Base-by-base conservation (phyloP, 2,888 invertebrate species). In the Drosophila villosipedis region DNA sequence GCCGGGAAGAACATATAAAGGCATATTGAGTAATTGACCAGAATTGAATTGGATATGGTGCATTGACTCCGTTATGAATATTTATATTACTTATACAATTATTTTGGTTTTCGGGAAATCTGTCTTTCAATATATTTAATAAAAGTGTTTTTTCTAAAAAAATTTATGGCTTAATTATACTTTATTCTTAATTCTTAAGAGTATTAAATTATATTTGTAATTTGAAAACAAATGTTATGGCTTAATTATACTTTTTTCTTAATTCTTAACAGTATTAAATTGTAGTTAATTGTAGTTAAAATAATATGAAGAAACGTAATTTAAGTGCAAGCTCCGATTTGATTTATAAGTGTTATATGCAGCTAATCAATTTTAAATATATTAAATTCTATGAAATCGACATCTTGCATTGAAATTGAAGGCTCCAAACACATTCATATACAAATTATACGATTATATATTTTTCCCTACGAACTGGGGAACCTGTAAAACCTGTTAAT, bases 401-500 rank as follows among this genome's bases (percentile, higher is more conserved):
- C 22, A 33, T 4, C 2, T 53, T 30, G 47, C 19, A 30, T 14
- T 22, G 19, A 2, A 66, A 55, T n/a, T 39, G 16, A 31, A 22
- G 28, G 9, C 49, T 66, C 16, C 16, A n/a, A 25, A 14, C 37
- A 25, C 25, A 59, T 37, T 64, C 47, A 28, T 19, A 16, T 49
- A 49, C 6, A 37, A 16, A 12, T 43, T 28, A 31, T 25, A 35
- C 25, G 28, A 14, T 12, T 60, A 63, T 39, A 39, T 59, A 69
- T 41, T 78, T 47, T 52, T 31, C 16, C 1, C 9, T 25, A 52
- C 25, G 66, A 73, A 67, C 12, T 49, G 25, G 14, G 37, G 22
- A 79, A 76, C 88, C 85, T 79, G 84, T 67, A 58, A 68, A 76
- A 84, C 88, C 76, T 69, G 88, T 87, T 76, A 55, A 25, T 64